Base-by-base conservation (phyloP, 2,888 invertebrate genomes). In the Aleiodes alternator region DNA sequence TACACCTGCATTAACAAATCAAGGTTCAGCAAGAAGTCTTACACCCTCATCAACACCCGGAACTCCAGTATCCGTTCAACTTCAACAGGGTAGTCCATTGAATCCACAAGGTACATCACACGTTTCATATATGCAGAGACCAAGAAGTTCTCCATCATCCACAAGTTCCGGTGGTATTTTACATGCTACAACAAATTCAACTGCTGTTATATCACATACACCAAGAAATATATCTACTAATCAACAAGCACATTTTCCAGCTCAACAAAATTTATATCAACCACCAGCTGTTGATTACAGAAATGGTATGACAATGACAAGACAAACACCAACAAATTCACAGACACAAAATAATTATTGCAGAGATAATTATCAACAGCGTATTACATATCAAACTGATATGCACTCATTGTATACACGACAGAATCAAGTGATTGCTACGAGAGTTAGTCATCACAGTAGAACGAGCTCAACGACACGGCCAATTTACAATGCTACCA, bases 91-190 rank as follows among this genome's bases (percentile, higher is more conserved):
- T 5, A 93, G 93, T 86, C 93, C 94, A 0, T 87, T 94, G 8
- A 92, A 93, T 43, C 87, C 89, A 61, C 86, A 88, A 34, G 79
- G 85, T 8, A 84, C 85, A 14, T 9, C 43, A 43, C 85, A 85
- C 56, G 86, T 85, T 78, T 91, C 93, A 79, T 94, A 94, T 85
- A 93, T 93, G 79, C 91, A 91, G 73, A 83, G 91, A 81, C 91
- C 92, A 11, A 90, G 94, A 78, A 94, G 94, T 9, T 94, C 94
- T 2, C 94, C 94, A 0, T 94, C 94, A 0, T 94, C 93, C 50
- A 93, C 92, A 5, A 92, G 91, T 92, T 23, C 92, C 92, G 53
- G 81, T 78, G 89, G 91, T 6, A 91, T 92, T 82, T 90, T 92
- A 31, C 92, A 92, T 81, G 92, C 92, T 79, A 86, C 90, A 85